Conservation (phyloP, 2,797 vertebrate species). For the Luscinia megarhynchos region DNA sequence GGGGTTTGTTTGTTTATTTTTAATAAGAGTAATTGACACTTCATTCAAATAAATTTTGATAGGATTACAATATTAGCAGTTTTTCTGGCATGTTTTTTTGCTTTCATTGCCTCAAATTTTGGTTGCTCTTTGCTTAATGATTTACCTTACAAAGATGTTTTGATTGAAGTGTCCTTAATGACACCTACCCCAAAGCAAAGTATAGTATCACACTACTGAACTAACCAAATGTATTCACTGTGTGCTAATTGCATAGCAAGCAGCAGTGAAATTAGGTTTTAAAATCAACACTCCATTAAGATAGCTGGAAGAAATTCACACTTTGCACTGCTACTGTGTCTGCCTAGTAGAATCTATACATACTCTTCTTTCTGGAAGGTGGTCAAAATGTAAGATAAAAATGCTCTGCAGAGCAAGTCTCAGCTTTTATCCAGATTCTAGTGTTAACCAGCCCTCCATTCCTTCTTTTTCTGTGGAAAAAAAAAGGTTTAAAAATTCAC, state of each 20-base stretch:
- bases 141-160: neutral
- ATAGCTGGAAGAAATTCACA: constrained; percentile 7
- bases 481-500: neutral
- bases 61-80: neutral
- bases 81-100: neutral
- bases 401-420: neutral
- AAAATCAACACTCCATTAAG: constrained; percentile 10
- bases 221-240: neutral
- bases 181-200: neutral
- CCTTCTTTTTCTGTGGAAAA: neutral
- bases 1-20: neutral
- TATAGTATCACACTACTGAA: neutral
- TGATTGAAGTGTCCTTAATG: neutral
- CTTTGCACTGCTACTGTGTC: neutral
- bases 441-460: neutral
- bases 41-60: neutral
- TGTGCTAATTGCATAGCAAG: neutral
- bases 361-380: neutral
- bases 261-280: constrained; percentile 10
- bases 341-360: neutral
- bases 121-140: neutral
- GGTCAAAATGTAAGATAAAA: neutral
- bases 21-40: neutral
- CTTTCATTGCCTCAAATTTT: neutral
- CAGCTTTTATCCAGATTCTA: neutral